Evolutionary conservation across 2,888 invertebrate genomes (phyloP).

Genomic region (Hydroisotoma schaefferi): DNA sequence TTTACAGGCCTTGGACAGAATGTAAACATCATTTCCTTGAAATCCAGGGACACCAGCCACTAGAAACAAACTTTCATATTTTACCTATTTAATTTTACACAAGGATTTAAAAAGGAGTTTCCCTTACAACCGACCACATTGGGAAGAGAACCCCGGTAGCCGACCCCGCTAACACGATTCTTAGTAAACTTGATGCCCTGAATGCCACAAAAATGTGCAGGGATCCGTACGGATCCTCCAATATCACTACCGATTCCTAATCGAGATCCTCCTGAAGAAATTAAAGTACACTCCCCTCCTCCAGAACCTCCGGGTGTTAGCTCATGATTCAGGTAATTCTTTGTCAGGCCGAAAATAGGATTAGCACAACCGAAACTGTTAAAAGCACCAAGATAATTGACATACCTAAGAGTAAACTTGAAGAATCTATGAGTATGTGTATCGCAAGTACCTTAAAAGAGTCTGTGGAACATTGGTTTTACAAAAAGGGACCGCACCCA

Average conservation of each 20-base stretch:
- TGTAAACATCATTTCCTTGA: constrained; percentile 51
- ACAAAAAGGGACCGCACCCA: constrained; percentile 43
- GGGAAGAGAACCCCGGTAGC: constrained; percentile 39
- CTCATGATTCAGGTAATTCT: constrained; percentile 52
- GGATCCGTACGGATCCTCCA: constrained; percentile 56
- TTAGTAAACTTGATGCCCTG: constrained; percentile 37
- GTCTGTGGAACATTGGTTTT: constrained; percentile 53
- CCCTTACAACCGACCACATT: constrained; percentile 43
- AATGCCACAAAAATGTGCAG: constrained; percentile 52
- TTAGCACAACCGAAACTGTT: constrained; percentile 51
- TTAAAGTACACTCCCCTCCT: constrained; percentile 55
- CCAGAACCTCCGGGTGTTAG: constrained; percentile 55
- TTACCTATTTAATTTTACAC: background rate
- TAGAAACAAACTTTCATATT: constrained; percentile 22
- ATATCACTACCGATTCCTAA: constrained; percentile 56
- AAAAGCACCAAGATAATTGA: background rate
- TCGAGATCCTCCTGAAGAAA: constrained; percentile 53
- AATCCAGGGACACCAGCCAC: constrained; percentile 51
- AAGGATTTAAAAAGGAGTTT: background rate
- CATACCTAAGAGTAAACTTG: background rate
- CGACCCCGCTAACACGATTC: constrained; percentile 28
- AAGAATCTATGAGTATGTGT: background rate
- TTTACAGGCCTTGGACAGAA: constrained; percentile 49
- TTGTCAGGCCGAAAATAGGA: constrained; percentile 53
- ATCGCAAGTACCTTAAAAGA: constrained; percentile 29